phyloP scores from a whole-genome alignment of 2,113 vertebrate species.

The Stigmatopora nigra region DNA sequence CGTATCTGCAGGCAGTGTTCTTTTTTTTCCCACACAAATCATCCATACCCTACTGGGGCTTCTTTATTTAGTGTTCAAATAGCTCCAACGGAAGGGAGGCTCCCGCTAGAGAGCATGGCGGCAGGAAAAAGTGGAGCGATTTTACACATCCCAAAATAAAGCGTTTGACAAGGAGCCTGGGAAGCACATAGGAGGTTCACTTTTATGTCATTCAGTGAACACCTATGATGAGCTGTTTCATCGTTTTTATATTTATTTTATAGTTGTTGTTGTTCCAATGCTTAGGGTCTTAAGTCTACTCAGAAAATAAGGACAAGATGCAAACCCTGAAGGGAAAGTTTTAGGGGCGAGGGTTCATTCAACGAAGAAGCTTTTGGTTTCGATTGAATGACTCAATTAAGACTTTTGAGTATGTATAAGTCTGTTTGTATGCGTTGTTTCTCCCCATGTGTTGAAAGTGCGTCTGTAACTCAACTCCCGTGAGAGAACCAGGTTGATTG shows the following conservation, averaged over 20 bases:
- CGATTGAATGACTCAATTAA: too few relatives aligned
- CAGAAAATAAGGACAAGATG: too few relatives aligned
- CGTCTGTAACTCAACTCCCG: neutral
- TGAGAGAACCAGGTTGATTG: neutral
- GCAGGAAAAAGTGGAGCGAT: slow-evolving; percentile 53
- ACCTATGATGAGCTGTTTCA: neutral
- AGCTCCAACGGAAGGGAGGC: slow-evolving; percentile 34
- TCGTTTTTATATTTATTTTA: neutral
- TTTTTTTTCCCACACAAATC: neutral
- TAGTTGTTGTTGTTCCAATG: too few relatives aligned
- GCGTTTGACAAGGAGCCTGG: slow-evolving; percentile 55
- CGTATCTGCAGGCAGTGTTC: slow-evolving; percentile 20
- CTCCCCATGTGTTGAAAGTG: neutral
- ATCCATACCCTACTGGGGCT: slow-evolving; percentile 26
- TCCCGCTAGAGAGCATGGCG: slow-evolving; percentile 34
- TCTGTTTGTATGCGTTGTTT: too few relatives aligned
- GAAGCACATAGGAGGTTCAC: slow-evolving; percentile 39
- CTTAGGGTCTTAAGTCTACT: too few relatives aligned
- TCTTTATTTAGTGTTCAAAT: slow-evolving; percentile 45
- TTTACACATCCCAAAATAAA: slow-evolving; percentile 65
- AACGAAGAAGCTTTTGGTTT: too few relatives aligned
- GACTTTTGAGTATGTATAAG: too few relatives aligned
- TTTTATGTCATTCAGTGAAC: slow-evolving; percentile 37
- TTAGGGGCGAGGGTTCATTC: too few relatives aligned
- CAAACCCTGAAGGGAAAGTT: too few relatives aligned